phyloP scores from a whole-genome alignment of 2,888 invertebrate species.

The Leucophenga maculata region DNA sequence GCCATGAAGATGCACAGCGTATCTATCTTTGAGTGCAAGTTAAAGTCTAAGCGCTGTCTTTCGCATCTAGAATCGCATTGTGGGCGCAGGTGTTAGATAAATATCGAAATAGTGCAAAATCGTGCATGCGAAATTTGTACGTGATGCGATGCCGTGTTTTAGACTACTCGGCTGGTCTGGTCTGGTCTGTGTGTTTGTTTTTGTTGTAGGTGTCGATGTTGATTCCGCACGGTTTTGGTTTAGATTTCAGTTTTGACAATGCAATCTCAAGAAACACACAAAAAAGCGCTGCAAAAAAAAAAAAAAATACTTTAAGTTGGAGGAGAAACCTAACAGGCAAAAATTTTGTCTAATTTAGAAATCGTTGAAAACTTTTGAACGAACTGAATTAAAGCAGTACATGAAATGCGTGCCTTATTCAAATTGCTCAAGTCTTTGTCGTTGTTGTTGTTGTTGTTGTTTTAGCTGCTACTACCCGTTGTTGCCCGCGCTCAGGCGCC shows the following conservation, averaged over 20 bases:
- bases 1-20: neutral
- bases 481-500: neutral
- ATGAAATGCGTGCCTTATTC: slow-evolving; percentile 59
- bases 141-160: slow-evolving; percentile 60
- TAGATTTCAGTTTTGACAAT: slow-evolving; percentile 14
- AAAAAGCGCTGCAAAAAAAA: neutral
- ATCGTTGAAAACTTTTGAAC: slow-evolving; percentile 39
- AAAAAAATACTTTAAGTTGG: neutral
- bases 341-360: slow-evolving; percentile 47
- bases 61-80: slow-evolving; percentile 29
- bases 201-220: slow-evolving; percentile 66
- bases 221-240: slow-evolving; percentile 31
- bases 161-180: no score
- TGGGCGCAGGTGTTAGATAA: slow-evolving; percentile 69
- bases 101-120: slow-evolving; percentile 71
- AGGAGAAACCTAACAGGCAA: neutral
- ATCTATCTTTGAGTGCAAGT: slow-evolving; percentile 29
- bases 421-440: slow-evolving; percentile 54
- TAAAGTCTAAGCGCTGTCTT: slow-evolving; percentile 24
- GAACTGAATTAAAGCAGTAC: slow-evolving; percentile 48
- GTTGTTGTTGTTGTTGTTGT: slow-evolving; percentile 7
- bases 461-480: neutral
- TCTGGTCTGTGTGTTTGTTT: no score
- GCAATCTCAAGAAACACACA: neutral
- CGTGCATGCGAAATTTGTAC: slow-evolving; percentile 70